Base-by-base conservation (phyloP, 2,888 invertebrate genomes). In the Leptinotarsa tumamoca region DNA sequence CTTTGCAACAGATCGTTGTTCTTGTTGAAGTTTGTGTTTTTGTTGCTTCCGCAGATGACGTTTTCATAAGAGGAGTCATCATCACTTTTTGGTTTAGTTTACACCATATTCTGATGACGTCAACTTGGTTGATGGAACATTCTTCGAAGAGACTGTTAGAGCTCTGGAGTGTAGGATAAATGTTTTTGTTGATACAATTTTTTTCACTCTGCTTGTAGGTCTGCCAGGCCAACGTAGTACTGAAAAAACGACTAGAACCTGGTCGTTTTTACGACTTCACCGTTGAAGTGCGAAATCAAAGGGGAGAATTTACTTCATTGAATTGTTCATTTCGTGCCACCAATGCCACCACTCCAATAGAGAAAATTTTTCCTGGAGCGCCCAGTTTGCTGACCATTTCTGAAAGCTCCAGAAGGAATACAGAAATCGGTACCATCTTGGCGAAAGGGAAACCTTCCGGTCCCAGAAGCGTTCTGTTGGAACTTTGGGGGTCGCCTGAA, bases 201-300 rank as follows among this genome's bases (percentile, higher is more conserved):
- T 1, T 17, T 18, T 17, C 15, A 21, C 4, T n/a, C 2, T 68
- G 21, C 4, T 74, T 50, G 4, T 67, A 82, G 83, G 82, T 95
- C 83, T 96, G 96, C 89, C 95, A 96, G 88, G 96, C 96, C 74
- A 96, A 96, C 88, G 94, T 97, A 82, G 92, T 95, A 80, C 90
- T 97, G 79, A 92, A 93, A 80, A 91, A 94, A 83, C 90, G 94
- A 79, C 89, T 97, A 83, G 94, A 95, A 87, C 92, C 94, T 0
- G 95, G 95, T n/a, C 92, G 95, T 77, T 94, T 94, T 84, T 95
- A 96, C 88, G 95, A 96, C 90, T 96, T 95, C 89, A 91, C 93
- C 79, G 90, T 92, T 72, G 89, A 89, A 61, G 86, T 88, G 14
- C 82, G 92, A 83, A 96, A 95, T 89, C 94, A 95, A 78, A 92